phyloP scores from a whole-genome alignment of 2,797 vertebrate species.

The Neosilurus hyrtlii region DNA sequence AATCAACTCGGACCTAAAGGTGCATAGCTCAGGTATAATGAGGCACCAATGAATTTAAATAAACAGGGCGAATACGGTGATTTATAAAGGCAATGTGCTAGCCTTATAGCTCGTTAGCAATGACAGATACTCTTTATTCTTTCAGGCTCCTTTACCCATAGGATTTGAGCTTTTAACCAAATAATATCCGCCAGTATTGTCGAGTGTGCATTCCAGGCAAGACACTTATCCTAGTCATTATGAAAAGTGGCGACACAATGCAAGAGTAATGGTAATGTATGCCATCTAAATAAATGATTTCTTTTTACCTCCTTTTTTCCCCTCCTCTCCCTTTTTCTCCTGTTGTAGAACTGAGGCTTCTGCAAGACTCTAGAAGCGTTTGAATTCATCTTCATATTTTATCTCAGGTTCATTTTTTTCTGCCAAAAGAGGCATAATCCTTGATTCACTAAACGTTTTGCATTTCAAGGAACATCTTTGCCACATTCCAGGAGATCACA shows the following conservation, averaged over 20 bases:
- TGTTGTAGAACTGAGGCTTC: slow-evolving; percentile 71
- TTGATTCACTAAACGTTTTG: slow-evolving; percentile 78
- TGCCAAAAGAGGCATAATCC: slow-evolving; percentile 74
- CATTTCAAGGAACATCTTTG: slow-evolving; percentile 77
- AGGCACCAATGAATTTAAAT: slow-evolving; percentile 99
- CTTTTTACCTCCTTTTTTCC: slow-evolving; percentile 64
- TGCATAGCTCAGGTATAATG: slow-evolving; percentile 99
- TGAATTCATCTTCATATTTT: slow-evolving; percentile 81
- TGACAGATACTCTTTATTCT: slow-evolving; percentile 94
- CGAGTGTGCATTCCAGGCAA: slow-evolving; percentile 74
- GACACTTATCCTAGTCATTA: slow-evolving; percentile 84
- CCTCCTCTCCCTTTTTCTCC: slow-evolving; percentile 53
- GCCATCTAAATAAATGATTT: slow-evolving; percentile 80
- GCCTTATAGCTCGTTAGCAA: slow-evolving; percentile 99
- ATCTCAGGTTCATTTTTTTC: slow-evolving; percentile 68
- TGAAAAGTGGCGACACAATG: slow-evolving; percentile 82
- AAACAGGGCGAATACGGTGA: slow-evolving; percentile 95
- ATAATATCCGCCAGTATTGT: slow-evolving; percentile 83
- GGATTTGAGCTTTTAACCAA: slow-evolving; percentile 85
- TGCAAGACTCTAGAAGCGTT: slow-evolving; percentile 66
- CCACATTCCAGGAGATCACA: slow-evolving; percentile 70
- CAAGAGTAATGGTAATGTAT: slow-evolving; percentile 80
- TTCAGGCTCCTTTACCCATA: slow-evolving; percentile 86
- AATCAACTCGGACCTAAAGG: slow-evolving; percentile 99
- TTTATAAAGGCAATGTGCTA: slow-evolving; percentile 95